Evolutionary conservation across 1,140 invertebrate genomes (phyloP), one percentile per base, ranked within the genome.

Genomic region (Macrotrachela quadricornifera): DNA sequence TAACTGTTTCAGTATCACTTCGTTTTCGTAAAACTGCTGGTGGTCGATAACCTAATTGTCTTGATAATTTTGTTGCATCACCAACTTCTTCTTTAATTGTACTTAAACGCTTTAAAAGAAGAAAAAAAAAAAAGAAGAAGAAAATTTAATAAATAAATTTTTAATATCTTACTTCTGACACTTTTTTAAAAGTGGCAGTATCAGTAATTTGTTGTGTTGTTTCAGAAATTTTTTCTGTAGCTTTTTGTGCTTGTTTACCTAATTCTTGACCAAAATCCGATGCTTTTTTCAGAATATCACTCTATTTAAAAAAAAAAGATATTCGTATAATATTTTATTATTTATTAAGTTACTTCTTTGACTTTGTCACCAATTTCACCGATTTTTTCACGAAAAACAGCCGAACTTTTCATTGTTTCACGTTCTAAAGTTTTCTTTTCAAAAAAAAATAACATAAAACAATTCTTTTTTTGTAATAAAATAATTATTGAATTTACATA

Each of bases 11-110:
- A 9, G 62, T 63, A 54, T 65, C 62, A 49, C 66, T 62, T 40
- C 67, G 57, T 51, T 69, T 64, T 56, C 61, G 62, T 15, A 69
- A 55, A 44, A 57, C 57, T 43, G 58, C 64, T 64, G 60, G 49
- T 45, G 42, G 18, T 48, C 46, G 38, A 14, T 51, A 47, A 36
- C 30, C 14, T 52, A 17, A 40, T 8, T 18, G 16, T 14, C 43
- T 46, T 16, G 45, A 45, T 21, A 46, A 41, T 18, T 41, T 42
- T 12, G 70, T 64, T 14, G 79, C 75, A 41, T 81, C 78, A 59
- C 90, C 81, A 59, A 97, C 79, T 76, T 96, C 88, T 58, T 90
- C 77, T 65, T 81, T 81, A 1, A 96, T 85, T 56, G 21, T 30
- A 80, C 81, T 64, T 83, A 80, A 0, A 90, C 88, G 56, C 86